phyloP scores from a whole-genome alignment of 2,113 vertebrate genomes.

The Cervus canadensis region DNA sequence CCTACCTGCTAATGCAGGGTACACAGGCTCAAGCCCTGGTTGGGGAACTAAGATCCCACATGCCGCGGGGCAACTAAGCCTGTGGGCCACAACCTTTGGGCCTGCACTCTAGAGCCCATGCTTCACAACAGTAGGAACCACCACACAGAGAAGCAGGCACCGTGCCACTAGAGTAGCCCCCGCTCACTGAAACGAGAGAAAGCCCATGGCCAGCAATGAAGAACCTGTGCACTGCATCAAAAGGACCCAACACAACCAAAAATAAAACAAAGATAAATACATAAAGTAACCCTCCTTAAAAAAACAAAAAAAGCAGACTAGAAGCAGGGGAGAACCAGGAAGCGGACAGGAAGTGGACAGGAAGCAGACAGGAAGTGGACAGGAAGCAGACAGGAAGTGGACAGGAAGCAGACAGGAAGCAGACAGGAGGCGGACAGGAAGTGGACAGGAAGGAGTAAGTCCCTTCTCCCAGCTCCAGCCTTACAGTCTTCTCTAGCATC shows the following conservation, averaged over 20 bases:
- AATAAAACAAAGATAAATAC: not conserved
- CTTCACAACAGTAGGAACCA: not conserved
- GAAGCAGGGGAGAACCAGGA: not conserved
- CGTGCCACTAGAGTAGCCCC: not conserved
- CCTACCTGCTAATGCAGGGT: not conserved
- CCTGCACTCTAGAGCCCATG: not conserved
- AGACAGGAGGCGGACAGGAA: not conserved
- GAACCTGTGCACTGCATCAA: not conserved
- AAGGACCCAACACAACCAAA: not conserved
- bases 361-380: too few relatives aligned
- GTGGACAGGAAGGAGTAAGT: not conserved
- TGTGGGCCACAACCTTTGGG: not conserved
- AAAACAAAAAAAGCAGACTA: not conserved
- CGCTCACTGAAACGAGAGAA: not conserved
- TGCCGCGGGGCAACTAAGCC: not conserved
- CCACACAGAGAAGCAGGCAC: not conserved
- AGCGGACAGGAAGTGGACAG: not conserved
- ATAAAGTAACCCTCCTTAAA: not conserved
- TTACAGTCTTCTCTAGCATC: too few relatives aligned
- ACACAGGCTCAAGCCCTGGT: not conserved
- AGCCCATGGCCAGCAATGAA: not conserved
- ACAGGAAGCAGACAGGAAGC: not conserved
- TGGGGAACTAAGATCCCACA: not conserved
- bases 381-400: too few relatives aligned
- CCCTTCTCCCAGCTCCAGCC: not conserved